These are phyloP conservation scores for Microcebus lehilahytsara DNA, from an alignment of 2,113 vertebrate genomes.

Conservation along the genomic window DNA sequence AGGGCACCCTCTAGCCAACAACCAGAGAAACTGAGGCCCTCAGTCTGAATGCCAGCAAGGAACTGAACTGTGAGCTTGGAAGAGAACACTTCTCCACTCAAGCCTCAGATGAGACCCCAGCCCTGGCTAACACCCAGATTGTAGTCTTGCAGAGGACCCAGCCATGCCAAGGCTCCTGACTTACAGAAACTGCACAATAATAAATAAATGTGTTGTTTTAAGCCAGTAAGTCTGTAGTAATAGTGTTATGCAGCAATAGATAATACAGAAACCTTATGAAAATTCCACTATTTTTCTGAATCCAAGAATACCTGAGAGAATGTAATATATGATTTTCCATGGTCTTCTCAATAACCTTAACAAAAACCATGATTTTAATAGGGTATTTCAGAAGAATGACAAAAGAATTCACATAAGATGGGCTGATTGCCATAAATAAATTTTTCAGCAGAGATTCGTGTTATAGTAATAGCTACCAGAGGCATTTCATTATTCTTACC, in stretches of 20 bases:
- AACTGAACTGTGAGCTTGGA: neutral
- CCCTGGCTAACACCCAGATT: neutral
- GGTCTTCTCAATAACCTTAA: neutral
- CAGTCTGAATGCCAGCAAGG: neutral
- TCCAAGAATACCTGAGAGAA: neutral
- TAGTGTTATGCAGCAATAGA: neutral
- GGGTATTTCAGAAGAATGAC: neutral
- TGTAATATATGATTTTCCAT: neutral
- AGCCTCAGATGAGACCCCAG: neutral
- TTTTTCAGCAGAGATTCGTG: neutral
- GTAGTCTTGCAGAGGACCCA: neutral
- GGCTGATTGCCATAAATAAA: neutral
- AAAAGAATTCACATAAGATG: neutral
- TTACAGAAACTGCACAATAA: neutral
- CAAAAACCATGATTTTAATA: neutral
- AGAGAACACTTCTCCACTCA: neutral
- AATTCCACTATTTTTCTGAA: neutral
- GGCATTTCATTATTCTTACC: neutral
- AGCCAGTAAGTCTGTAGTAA: neutral
- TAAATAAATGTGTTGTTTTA: neutral
- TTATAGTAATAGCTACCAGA: neutral
- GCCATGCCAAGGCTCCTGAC: neutral
- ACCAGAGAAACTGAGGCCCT: neutral
- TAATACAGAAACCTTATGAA: neutral
- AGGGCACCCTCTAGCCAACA: neutral